A percentile compares a stretch with the other conserved stretches of the same genome.
Conservation (phyloP, 2,888 invertebrate genomes). For the Rhagonycha fulva region DNA sequence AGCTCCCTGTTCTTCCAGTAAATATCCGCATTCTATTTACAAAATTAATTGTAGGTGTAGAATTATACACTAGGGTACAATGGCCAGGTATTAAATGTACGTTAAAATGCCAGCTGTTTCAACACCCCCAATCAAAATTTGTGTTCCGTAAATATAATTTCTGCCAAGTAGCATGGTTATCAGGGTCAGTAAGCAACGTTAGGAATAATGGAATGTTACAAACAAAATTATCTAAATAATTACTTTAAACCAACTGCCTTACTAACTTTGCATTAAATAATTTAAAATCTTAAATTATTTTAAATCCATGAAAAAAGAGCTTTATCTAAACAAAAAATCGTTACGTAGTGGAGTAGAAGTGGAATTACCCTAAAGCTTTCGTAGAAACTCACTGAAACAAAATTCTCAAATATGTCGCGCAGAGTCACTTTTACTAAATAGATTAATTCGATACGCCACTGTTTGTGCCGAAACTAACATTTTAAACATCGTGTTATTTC, state of each 20-base stretch:
- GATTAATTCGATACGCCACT: background rate
- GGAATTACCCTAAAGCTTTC: background rate
- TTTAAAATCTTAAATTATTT: background rate
- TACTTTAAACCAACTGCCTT: background rate
- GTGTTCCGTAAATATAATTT: conserved; percentile 10
- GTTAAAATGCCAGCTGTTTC: conserved; percentile 17
- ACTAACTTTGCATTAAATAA: background rate
- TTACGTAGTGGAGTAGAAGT: background rate
- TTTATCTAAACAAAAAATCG: background rate
- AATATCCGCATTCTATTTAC: background rate
- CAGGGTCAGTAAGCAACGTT: background rate
- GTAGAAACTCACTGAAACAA: background rate
- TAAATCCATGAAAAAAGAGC: background rate
- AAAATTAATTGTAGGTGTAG: background rate
- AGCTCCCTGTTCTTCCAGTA: background rate
- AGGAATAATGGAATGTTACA: background rate
- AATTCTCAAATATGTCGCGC: background rate
- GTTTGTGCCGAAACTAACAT: background rate
- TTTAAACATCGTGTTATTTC: background rate
- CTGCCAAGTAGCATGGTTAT: background rate
- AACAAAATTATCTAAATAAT: background rate
- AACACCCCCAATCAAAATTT: conserved; percentile 10
- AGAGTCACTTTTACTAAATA: background rate
- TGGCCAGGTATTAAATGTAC: conserved; percentile 10
- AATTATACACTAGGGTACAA: conserved; percentile 5